These are phyloP conservation scores for Tuta absoluta DNA, from an alignment of 2,888 invertebrate genomes.

Conservation along the genomic window DNA sequence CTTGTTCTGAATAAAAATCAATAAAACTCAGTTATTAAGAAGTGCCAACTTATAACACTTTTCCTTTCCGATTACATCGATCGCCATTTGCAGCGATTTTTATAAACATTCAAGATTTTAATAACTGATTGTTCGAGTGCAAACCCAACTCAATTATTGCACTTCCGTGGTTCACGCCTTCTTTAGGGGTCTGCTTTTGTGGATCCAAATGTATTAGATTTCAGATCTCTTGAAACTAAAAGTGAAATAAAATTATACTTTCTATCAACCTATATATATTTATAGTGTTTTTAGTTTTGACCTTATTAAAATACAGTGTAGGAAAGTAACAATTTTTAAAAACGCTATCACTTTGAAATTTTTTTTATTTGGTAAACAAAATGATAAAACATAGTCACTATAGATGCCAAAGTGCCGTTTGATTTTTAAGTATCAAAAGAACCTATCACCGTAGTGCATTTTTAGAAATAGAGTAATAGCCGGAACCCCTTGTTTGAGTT, in stretches of 20 bases:
- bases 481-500: neutral
- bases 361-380: no score
- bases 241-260: no score
- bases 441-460: neutral
- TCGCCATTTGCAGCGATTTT: conserved; percentile 13
- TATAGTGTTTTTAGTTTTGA: no score
- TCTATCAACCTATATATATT: no score
- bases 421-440: no score
- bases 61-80: conserved; percentile 1
- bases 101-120: conserved; percentile 12
- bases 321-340: no score
- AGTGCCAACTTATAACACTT: conserved; percentile 1
- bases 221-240: neutral
- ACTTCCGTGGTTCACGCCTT: conserved; percentile 18
- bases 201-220: neutral
- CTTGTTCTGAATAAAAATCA: neutral
- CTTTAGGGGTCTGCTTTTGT: neutral
- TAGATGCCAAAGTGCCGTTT: no score
- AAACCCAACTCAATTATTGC: neutral
- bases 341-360: no score
- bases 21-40: conserved; percentile 5
- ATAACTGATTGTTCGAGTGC: conserved; percentile 15
- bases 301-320: no score
- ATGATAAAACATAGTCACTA: no score
- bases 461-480: neutral